Evolutionary conservation across 2,888 invertebrate genomes (phyloP).

Genomic region (Dioctria linearis): DNA sequence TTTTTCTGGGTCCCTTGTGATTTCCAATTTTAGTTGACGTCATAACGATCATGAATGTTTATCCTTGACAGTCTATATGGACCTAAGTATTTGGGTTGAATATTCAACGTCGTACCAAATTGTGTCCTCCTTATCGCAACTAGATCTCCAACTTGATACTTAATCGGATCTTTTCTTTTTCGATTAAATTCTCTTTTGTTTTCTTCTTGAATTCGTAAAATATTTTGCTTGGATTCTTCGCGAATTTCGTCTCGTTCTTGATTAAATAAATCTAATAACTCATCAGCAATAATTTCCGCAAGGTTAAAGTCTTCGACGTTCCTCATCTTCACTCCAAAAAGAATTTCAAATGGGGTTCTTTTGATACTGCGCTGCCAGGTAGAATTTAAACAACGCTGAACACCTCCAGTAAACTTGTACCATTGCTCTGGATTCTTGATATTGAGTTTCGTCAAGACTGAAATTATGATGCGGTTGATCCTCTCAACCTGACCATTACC

Average conservation of each 20-base stretch:
- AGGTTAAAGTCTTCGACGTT: background rate
- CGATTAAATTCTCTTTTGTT: background rate
- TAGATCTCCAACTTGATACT: too few relatives aligned
- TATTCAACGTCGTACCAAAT: background rate
- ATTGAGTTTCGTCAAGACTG: too few relatives aligned
- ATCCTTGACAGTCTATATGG: too few relatives aligned
- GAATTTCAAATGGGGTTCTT: slow-evolving; percentile 52
- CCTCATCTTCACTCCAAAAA: slow-evolving; percentile 51
- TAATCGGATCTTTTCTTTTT: background rate
- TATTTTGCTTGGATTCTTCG: background rate
- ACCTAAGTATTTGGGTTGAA: background rate
- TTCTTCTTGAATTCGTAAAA: background rate
- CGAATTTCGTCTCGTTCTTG: background rate
- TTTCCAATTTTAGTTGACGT: too few relatives aligned
- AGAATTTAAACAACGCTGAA: slow-evolving; percentile 62
- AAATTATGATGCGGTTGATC: too few relatives aligned
- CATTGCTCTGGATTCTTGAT: too few relatives aligned
- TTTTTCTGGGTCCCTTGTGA: too few relatives aligned
- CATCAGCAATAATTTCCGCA: background rate
- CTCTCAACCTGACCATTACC: too few relatives aligned
- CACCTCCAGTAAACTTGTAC: too few relatives aligned
- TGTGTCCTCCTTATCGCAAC: too few relatives aligned
- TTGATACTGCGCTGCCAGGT: slow-evolving; percentile 30
- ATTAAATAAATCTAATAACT: background rate
- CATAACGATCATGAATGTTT: too few relatives aligned